Evolutionary conservation across 2,797 vertebrate genomes (phyloP).

Genomic region (Chelon auratus): DNA sequence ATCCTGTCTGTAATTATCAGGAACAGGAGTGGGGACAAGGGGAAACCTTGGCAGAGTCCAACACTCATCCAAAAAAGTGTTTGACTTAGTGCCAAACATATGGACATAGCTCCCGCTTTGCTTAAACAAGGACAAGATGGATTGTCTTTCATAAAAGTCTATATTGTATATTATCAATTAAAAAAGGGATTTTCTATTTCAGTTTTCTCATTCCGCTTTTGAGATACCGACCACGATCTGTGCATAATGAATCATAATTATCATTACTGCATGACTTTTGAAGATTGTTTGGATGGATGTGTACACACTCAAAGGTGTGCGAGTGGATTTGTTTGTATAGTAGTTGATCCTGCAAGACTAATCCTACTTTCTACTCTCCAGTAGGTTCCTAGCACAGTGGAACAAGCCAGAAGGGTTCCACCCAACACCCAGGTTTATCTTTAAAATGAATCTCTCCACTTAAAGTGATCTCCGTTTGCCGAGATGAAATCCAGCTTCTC

Average conservation of each 20-base stretch:
- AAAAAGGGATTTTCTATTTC: too few species aligned
- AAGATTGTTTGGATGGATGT: conserved; percentile 24
- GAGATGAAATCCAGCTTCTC: conserved; percentile 3
- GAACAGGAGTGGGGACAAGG: too few species aligned
- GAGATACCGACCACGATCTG: background rate
- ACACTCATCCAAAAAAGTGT: too few species aligned
- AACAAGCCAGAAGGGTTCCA: background rate
- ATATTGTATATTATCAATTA: too few species aligned
- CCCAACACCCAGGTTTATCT: background rate
- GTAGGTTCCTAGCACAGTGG: conserved; percentile 34
- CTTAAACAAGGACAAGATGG: too few species aligned
- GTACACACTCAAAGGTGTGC: conserved; percentile 14
- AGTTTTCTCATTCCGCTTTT: background rate
- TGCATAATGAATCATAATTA: conserved; percentile 9
- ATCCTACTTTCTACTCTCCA: conserved; percentile 41
- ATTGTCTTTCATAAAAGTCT: too few species aligned
- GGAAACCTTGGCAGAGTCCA: too few species aligned
- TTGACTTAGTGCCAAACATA: too few species aligned
- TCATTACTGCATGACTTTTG: conserved; percentile 31
- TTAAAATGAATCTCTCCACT: conserved; percentile 4
- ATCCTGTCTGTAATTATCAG: too few species aligned
- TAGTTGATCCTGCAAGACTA: conserved; percentile 48
- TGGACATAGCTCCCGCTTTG: too few species aligned
- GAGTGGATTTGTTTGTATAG: conserved; percentile 24
- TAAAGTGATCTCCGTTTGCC: background rate